These are phyloP conservation scores for Lagothrix lagotricha DNA, from an alignment of 2,797 vertebrate genomes.

Conservation along the genomic window DNA sequence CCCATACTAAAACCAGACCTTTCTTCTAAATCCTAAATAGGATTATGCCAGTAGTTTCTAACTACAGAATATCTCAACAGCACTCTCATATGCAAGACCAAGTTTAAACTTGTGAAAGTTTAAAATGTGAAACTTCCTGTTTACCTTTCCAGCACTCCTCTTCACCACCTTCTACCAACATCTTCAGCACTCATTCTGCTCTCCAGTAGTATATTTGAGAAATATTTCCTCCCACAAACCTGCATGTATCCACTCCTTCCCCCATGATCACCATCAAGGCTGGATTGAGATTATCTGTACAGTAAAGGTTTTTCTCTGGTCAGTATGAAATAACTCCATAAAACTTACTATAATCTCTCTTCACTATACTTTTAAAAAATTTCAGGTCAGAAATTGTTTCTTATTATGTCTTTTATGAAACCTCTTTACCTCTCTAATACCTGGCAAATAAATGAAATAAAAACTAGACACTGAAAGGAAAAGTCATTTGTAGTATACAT, in stretches of 20 bases:
- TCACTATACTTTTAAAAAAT: background rate
- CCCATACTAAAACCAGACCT: background rate
- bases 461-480: background rate
- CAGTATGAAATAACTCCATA: background rate
- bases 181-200: background rate
- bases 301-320: background rate
- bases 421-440: background rate
- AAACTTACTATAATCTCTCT: background rate
- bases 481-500: background rate
- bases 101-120: background rate
- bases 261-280: background rate
- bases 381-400: background rate
- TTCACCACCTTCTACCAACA: background rate
- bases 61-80: background rate
- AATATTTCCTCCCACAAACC: background rate
- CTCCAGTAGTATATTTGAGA: background rate
- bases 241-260: background rate
- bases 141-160: background rate
- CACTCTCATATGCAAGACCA: background rate
- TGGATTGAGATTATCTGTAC: background rate
- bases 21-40: background rate
- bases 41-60: background rate
- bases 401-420: background rate
- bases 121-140: background rate
- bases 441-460: background rate